A percentile compares a stretch with the other conserved stretches of the same genome.
phyloP scores from a whole-genome alignment of 2,888 invertebrate species.

The Hypolimnas misippus region DNA sequence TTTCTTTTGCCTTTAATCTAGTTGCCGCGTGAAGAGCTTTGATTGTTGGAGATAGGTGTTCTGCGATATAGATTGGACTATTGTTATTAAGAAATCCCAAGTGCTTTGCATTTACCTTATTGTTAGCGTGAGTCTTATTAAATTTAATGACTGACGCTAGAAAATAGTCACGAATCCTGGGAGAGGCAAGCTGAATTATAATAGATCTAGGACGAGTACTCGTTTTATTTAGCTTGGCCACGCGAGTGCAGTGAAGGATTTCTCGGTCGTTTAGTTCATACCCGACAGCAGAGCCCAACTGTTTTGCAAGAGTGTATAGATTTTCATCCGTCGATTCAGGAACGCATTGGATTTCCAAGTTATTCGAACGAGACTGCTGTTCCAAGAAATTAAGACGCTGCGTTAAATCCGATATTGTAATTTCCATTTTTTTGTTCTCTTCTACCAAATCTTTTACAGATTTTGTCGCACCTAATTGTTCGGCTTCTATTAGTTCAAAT shows the following conservation, averaged over 20 bases:
- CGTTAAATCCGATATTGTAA: neutral
- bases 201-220: too few species aligned
- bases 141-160: too few species aligned
- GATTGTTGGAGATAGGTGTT: neutral
- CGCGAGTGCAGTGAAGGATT: too few species aligned
- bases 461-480: too few species aligned
- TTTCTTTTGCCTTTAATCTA: neutral
- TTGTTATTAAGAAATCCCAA: neutral
- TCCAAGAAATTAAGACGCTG: neutral
- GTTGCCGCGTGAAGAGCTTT: neutral
- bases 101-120: neutral
- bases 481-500: too few species aligned
- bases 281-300: neutral
- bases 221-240: too few species aligned
- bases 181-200: too few species aligned
- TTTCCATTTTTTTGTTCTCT: neutral
- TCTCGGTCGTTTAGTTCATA: too few species aligned
- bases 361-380: neutral
- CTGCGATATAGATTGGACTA: neutral
- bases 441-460: neutral
- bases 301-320: neutral
- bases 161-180: too few species aligned
- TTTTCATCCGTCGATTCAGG: constrained; percentile 1
- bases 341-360: neutral
- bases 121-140: neutral